These are phyloP conservation scores for Verasper variegatus DNA, from an alignment of 2,113 vertebrate genomes.

Conservation along the genomic window DNA sequence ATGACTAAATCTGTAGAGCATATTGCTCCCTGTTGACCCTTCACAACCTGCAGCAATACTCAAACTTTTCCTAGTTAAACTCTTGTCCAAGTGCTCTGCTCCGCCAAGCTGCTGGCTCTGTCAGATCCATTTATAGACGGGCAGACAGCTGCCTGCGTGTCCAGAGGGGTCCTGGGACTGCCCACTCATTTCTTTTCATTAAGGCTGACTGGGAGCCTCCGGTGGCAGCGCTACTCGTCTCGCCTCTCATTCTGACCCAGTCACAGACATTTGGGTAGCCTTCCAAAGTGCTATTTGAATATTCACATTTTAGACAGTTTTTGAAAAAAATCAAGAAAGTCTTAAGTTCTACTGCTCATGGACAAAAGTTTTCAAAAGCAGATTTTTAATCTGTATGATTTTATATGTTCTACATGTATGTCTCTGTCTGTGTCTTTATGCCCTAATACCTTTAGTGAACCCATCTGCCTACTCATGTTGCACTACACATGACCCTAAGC, in stretches of 20 bases:
- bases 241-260: constrained; percentile 16
- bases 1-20: constrained; percentile 32
- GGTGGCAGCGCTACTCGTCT: constrained; percentile 28
- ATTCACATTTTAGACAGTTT: not conserved
- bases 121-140: constrained; percentile 63
- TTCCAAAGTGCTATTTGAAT: constrained; percentile 4
- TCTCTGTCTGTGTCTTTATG: not conserved
- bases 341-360: not conserved
- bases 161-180: constrained; percentile 57
- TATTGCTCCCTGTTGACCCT: constrained; percentile 46
- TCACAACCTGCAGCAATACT: constrained; percentile 50
- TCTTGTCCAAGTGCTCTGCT: constrained; percentile 34
- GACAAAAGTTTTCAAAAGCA: not conserved
- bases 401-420: not conserved
- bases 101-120: constrained; percentile 48
- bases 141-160: constrained; percentile 51
- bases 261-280: constrained; percentile 3
- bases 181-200: constrained; percentile 65
- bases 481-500: not conserved
- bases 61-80: constrained; percentile 54
- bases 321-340: not conserved
- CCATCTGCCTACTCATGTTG: not conserved
- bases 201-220: constrained; percentile 47
- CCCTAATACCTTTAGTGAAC: not conserved
- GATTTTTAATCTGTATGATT: not conserved